Percentiles rank a stretch among this genome's conserved stretches.
These are phyloP conservation scores for Drosophila formosana DNA, from an alignment of 2,888 invertebrate species.

Conservation along the genomic window DNA sequence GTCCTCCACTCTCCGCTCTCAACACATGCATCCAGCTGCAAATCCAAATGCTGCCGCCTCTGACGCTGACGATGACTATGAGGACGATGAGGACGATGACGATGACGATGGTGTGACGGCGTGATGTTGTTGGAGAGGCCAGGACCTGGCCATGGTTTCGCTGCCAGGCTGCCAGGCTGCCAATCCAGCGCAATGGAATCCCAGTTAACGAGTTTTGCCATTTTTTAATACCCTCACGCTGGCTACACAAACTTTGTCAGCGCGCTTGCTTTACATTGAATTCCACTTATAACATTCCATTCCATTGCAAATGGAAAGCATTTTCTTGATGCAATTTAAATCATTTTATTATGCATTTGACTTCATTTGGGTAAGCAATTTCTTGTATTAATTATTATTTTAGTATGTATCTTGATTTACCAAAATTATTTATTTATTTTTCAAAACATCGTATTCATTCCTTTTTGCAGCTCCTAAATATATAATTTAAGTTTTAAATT, in stretches of 20 bases:
- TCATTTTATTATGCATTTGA: too few species aligned
- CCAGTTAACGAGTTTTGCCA: slow-evolving; percentile 75
- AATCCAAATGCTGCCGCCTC: slow-evolving; percentile 39
- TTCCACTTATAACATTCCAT: too few species aligned
- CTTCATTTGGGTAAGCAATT: too few species aligned
- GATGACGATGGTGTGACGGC: slow-evolving; percentile 2
- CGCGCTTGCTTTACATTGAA: not conserved
- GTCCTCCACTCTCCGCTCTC: slow-evolving; percentile 1
- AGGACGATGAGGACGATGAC: slow-evolving; percentile 2
- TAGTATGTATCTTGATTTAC: too few species aligned
- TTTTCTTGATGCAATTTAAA: too few species aligned
- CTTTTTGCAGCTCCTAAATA: too few species aligned
- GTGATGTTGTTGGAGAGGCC: slow-evolving; percentile 37
- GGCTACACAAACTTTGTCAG: slow-evolving; percentile 19
- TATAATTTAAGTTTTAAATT: too few species aligned
- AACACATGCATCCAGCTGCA: slow-evolving; percentile 56
- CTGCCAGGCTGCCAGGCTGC: slow-evolving; percentile 57
- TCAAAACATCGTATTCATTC: too few species aligned
- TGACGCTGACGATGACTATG: slow-evolving; percentile 4
- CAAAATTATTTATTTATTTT: too few species aligned
- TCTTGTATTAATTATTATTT: too few species aligned
- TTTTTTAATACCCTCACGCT: slow-evolving; percentile 50
- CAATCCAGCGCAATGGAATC: slow-evolving; percentile 68
- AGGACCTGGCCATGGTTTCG: slow-evolving; percentile 32
- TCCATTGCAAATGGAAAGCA: too few species aligned